Evolutionary conservation across 1,140 invertebrate species (phyloP).

Genomic region (Drosophila lacertosa): DNA sequence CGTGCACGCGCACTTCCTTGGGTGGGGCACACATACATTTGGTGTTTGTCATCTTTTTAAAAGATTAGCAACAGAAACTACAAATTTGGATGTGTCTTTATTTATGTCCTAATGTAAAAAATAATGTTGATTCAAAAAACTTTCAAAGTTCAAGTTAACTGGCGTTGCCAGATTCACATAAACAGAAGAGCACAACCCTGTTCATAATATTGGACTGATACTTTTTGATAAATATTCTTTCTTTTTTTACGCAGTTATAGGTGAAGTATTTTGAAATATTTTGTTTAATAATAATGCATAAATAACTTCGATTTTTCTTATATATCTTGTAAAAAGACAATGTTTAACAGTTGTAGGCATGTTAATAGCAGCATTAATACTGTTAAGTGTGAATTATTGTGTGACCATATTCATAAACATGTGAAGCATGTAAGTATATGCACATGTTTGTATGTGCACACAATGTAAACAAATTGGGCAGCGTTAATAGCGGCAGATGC

Average conservation of each 20-base stretch:
- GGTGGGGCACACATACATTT: conserved; percentile 3
- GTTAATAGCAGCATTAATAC: background rate
- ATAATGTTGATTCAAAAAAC: background rate
- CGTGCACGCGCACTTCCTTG: conserved; percentile 87
- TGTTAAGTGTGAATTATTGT: background rate
- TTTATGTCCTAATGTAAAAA: background rate
- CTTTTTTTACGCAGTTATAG: too few species aligned
- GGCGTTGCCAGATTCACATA: background rate
- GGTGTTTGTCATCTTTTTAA: conserved; percentile 12
- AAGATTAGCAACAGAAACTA: background rate
- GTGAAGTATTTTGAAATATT: too few species aligned
- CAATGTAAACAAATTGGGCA: conserved; percentile 33
- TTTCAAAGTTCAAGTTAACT: background rate
- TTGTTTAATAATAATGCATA: too few species aligned
- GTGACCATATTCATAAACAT: background rate
- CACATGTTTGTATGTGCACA: background rate
- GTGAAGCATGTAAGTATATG: background rate
- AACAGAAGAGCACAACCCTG: background rate
- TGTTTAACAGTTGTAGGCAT: background rate
- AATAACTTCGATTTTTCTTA: too few species aligned
- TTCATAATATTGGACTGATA: background rate
- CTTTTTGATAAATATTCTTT: too few species aligned
- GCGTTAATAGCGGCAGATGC: conserved; percentile 6
- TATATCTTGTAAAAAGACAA: too few species aligned
- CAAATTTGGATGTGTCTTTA: conserved; percentile 15